Base-by-base conservation (phyloP, 2,797 vertebrate genomes). In the Aulostomus chinensis region DNA sequence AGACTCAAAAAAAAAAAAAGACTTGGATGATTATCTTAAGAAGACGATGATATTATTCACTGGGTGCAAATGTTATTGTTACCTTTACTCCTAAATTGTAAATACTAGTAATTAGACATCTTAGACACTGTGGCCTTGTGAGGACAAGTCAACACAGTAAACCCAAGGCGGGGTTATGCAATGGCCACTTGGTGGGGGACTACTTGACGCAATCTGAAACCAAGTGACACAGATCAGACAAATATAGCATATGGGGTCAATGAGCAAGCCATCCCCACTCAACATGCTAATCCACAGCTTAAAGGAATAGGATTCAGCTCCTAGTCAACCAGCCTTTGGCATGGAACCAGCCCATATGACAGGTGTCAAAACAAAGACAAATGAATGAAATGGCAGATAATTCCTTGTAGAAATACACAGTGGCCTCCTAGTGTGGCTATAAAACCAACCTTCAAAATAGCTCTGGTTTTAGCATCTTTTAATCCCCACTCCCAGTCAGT, bases 241-340 rank as follows among this genome's bases (percentile, higher is more conserved):
- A 48, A 81, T 75, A 76, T 60, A 83, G 71, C 40, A 47, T 11
- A 55, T 56, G 2, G 67, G 57, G 59, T 68, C 76, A 67, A 15
- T 70, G 76, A 30, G 26, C 68, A 67, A 78, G 84, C 34, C 56
- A 3, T 85, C 74, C 76, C 78, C 79, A 83, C 86, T 80, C 88
- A 87, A 83, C 90, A 85, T 57, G 58, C 80, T 93, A 93, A 88
- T 91, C 88, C 2, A 48, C 80, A 79, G 75, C 75, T 92, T 88
- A 90, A 68, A 68, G 54, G 93, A 93, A 94, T 90, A 90, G 90
- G 92, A 92, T 94, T 93, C 69, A 71, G 71, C 52, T 76, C 84
- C 34, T 43, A 48, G 55, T 50, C 32, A 9, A 58, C 56, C 53
- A 76, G 61, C 25, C 21, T 34, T 3, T 62, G 80, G 58, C 62